A percentile compares a stretch with the other conserved stretches of the same genome.
Evolutionary conservation across 2,113 vertebrate genomes (phyloP).

Genomic region (Circaetus cinerascens): DNA sequence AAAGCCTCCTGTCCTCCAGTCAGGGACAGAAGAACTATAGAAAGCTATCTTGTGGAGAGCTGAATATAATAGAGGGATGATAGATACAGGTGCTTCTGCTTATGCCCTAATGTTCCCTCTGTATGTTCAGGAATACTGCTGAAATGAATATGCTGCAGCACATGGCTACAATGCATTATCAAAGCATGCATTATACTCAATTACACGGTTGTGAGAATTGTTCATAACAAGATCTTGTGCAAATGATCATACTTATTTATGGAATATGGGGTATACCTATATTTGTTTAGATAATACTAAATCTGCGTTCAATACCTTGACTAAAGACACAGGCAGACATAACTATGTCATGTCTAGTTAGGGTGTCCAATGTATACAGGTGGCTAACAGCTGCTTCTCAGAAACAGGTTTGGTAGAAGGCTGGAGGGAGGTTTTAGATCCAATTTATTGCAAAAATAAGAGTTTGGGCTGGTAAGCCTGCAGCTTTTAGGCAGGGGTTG

Average conservation of each 20-base stretch:
- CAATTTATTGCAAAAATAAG: background rate
- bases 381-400: background rate
- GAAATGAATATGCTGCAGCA: background rate
- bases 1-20: background rate
- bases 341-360: too few species aligned
- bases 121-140: background rate
- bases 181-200: background rate
- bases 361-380: rapidly evolving
- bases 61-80: background rate
- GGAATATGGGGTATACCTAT: background rate
- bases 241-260: background rate
- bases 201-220: background rate
- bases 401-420: background rate
- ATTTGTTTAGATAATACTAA: background rate
- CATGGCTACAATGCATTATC: background rate
- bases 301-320: background rate
- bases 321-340: background rate
- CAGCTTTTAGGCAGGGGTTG: background rate
- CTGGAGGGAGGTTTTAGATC: background rate
- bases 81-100: background rate
- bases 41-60: background rate
- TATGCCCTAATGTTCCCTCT: background rate
- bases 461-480: background rate
- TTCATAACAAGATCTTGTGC: background rate
- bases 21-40: background rate